Percentiles rank a stretch among this genome's conserved stretches.
These are phyloP conservation scores for Potamarius usumacintae DNA, from an alignment of 2,113 vertebrate species.

Conservation along the genomic window DNA sequence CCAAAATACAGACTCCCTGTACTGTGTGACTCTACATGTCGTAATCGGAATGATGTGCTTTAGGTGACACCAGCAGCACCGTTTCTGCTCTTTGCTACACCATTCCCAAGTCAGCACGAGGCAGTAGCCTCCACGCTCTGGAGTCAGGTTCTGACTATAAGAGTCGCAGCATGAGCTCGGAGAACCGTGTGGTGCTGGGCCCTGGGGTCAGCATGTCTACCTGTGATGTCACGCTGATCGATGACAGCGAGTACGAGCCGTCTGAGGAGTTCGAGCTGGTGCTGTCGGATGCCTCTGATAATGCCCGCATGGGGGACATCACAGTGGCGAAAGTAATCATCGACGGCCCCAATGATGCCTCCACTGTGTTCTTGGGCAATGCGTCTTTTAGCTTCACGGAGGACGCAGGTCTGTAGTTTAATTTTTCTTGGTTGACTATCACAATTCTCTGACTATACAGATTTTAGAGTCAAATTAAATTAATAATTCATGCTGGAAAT, in stretches of 20 bases:
- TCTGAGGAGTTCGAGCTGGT: conserved; percentile 92
- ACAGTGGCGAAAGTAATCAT: conserved; percentile 82
- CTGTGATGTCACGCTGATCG: conserved; percentile 86
- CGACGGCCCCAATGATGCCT: conserved; percentile 90
- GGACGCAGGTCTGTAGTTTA: conserved; percentile 81
- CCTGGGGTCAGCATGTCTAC: conserved; percentile 82
- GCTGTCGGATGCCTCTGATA: conserved; percentile 81
- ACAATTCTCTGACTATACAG: background rate
- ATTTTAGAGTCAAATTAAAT: background rate
- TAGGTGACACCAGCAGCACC: conserved; percentile 86
- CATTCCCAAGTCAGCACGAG: conserved; percentile 81
- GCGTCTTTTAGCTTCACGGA: conserved; percentile 87
- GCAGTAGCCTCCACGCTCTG: conserved; percentile 83
- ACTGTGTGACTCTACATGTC: background rate
- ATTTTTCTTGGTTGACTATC: background rate
- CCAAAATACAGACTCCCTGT: background rate
- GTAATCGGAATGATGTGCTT: background rate
- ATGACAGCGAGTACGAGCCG: conserved; percentile 94
- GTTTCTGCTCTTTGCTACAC: conserved; percentile 93
- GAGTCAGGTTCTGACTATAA: conserved; percentile 93
- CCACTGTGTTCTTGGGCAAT: conserved; percentile 83
- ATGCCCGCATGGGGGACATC: conserved; percentile 79
- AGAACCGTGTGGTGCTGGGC: conserved; percentile 82
- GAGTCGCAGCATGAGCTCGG: conserved; percentile 78
- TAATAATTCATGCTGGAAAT: background rate